These are phyloP conservation scores for Megalonaias nervosa DNA, from an alignment of 1,140 invertebrate species.

Conservation along the genomic window DNA sequence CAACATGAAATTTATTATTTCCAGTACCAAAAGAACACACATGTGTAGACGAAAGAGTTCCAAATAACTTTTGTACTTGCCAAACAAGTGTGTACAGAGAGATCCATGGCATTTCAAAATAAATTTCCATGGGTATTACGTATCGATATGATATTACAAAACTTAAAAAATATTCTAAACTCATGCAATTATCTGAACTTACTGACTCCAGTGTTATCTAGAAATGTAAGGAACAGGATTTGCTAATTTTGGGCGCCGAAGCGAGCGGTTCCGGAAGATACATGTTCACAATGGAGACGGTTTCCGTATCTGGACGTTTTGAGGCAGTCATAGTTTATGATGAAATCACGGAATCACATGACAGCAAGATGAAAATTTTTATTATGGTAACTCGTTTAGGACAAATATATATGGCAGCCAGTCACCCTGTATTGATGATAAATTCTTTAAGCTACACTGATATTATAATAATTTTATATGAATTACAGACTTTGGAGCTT, in stretches of 20 bases:
- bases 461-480: constrained; percentile 8
- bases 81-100: constrained; percentile 20
- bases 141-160: constrained; percentile 27
- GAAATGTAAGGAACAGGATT: constrained; percentile 33
- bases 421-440: constrained; percentile 58
- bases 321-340: constrained; percentile 27
- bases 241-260: not conserved
- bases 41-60: constrained; percentile 38
- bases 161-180: constrained; percentile 19
- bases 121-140: constrained; percentile 6
- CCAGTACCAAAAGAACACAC: constrained; percentile 35
- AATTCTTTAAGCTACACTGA: constrained; percentile 47
- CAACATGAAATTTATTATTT: constrained; percentile 27
- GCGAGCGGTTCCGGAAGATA: constrained; percentile 19
- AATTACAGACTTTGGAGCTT: too few relatives aligned
- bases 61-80: constrained; percentile 42
- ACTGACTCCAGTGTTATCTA: constrained; percentile 31
- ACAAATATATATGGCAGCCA: constrained; percentile 64
- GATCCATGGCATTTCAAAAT: constrained; percentile 17
- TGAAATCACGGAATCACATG: constrained; percentile 16
- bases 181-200: constrained; percentile 29
- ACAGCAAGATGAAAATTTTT: constrained; percentile 19
- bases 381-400: constrained; percentile 61
- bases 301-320: constrained; percentile 59
- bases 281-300: constrained; percentile 52